phyloP scores from a whole-genome alignment of 2,113 vertebrate species.

The Vidua chalybeata region DNA sequence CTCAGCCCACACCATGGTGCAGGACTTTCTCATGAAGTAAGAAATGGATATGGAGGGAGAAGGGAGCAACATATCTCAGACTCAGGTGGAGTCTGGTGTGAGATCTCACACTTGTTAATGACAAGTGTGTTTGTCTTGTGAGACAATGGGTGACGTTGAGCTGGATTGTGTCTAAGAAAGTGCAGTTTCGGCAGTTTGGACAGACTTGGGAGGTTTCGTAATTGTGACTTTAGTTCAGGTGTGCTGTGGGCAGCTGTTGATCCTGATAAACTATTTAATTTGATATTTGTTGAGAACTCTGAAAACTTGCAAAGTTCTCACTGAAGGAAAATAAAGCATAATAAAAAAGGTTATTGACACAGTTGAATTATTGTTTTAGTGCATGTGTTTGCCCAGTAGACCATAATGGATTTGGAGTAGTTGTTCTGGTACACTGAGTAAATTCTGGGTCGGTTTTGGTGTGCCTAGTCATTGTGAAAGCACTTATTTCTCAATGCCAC shows the following conservation, averaged over 20 bases:
- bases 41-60: background rate
- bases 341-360: constrained; percentile 29
- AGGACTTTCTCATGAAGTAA: background rate
- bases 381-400: constrained; percentile 48
- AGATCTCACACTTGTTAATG: background rate
- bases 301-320: background rate
- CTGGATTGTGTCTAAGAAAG: background rate
- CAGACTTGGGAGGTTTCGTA: background rate
- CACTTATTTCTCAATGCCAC: constrained; percentile 37
- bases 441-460: constrained; percentile 39
- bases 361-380: constrained; percentile 31
- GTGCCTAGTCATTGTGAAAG: constrained; percentile 40
- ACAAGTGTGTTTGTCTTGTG: background rate
- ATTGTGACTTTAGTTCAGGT: background rate
- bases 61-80: background rate
- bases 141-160: background rate
- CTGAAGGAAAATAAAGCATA: background rate
- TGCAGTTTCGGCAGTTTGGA: background rate
- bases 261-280: background rate
- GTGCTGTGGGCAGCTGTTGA: background rate
- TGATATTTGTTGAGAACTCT: background rate
- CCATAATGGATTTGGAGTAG: constrained; percentile 67
- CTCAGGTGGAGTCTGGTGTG: background rate
- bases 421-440: constrained; percentile 53
- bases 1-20: background rate